These are phyloP conservation scores for Biston stratarius DNA, from an alignment of 2,888 invertebrate genomes.

Conservation along the genomic window DNA sequence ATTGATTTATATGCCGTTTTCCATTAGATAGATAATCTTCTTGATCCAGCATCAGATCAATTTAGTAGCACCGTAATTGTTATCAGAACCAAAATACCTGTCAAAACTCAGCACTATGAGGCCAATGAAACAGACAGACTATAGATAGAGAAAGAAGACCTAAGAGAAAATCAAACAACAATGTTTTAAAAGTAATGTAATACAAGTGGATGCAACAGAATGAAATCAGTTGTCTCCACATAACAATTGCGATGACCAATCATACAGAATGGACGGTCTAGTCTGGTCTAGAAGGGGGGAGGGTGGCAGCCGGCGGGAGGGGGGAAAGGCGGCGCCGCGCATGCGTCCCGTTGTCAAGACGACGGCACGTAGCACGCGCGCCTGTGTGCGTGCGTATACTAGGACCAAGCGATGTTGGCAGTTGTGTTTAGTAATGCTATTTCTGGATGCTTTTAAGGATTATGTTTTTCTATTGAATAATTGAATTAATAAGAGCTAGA, in stretches of 20 bases:
- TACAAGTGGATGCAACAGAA: conserved; percentile 5
- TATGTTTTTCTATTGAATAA: neutral
- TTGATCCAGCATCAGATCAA: neutral
- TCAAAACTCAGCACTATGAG: too few relatives aligned
- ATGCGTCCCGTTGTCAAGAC: conserved; percentile 87
- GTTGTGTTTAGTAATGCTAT: conserved; percentile 13
- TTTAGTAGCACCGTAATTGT: neutral
- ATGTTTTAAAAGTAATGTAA: neutral
- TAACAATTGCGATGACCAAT: conserved; percentile 46
- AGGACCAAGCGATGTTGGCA: conserved; percentile 1
- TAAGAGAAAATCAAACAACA: neutral
- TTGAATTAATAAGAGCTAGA: neutral
- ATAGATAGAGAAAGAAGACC: neutral
- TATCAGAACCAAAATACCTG: too few relatives aligned
- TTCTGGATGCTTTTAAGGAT: conserved; percentile 15
- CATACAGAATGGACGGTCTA: conserved; percentile 45
- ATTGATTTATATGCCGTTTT: too few relatives aligned
- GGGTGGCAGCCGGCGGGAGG: conserved; percentile 53
- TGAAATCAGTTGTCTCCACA: conserved; percentile 38
- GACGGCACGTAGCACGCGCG: conserved; percentile 84
- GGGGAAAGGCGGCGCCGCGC: conserved; percentile 83
- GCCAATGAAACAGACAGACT: too few relatives aligned
- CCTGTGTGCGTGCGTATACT: conserved; percentile 64
- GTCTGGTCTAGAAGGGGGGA: conserved; percentile 57
- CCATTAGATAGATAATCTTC: too few relatives aligned